Base-by-base conservation (phyloP, 2,797 vertebrate genomes). In the Mormyrops boulengeri region DNA sequence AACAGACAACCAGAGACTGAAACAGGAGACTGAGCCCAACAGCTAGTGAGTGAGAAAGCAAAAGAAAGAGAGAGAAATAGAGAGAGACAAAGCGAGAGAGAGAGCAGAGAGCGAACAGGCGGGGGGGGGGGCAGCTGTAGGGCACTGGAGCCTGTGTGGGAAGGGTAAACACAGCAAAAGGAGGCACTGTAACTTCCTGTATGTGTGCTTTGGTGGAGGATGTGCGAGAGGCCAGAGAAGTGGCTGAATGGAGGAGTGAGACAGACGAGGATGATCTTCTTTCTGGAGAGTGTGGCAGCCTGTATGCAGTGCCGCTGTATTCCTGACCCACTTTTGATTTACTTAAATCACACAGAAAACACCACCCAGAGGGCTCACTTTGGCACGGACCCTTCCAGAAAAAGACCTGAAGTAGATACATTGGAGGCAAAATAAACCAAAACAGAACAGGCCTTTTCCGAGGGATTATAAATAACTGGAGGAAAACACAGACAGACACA, bases 121-220 rank as follows among this genome's bases (percentile, higher is more conserved):
- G 41, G 41, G 7, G 92, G 60, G 89, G 90, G 93, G 3, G 30
- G 49, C 49, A 44, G 44, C 88, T 60, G 77, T 53, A 1, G 12
- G n/a, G 88, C 80, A 5, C 41, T 69, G 34, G 66, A 9, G 47
- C 50, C 34, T 53, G 60, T 50, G 57, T 62, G 11, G 26, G 85
- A 49, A 90, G 94, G 95, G 95, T 95, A 96, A 95, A 96, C 95
- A 95, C 94, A 95, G 89, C 92, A 73, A 90, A 87, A 44, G 93
- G 30, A 90, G 90, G 91, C 91, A 66, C 92, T 89, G 92, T 89
- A 92, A 95, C 93, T 94, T 94, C 93, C 92, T 89, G 91, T 52
- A 86, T 77, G 55, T 57, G 84, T 17, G 50, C 62, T 89, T 90
- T 17, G 66, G 88, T 89, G 91, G 92, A 93, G 92, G 93, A 92